Conservation (phyloP, 2,797 vertebrate genomes). For the Mallotus villosus region DNA sequence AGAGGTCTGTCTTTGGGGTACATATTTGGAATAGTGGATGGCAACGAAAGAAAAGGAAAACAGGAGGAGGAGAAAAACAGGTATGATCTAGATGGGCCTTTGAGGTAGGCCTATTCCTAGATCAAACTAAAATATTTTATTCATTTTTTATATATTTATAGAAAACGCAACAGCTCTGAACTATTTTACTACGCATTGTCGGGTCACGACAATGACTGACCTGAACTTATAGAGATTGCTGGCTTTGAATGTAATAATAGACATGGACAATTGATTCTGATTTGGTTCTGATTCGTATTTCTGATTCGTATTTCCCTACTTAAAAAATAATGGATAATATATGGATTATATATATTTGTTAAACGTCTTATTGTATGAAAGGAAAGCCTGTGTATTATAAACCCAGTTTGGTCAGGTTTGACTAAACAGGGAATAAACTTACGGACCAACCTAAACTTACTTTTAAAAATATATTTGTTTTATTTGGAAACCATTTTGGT, state of each 20-base stretch:
- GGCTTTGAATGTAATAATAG: too few species aligned
- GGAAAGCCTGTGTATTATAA: background rate
- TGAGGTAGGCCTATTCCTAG: slow-evolving; percentile 17
- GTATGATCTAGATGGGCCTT: slow-evolving; percentile 3
- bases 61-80: slow-evolving; percentile 5
- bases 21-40: slow-evolving; percentile 22
- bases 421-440: background rate
- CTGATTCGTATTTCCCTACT: too few species aligned
- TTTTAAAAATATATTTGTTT: background rate
- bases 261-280: too few species aligned
- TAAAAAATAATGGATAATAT: too few species aligned
- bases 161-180: background rate
- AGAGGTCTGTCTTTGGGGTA: slow-evolving; percentile 30
- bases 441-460: too few species aligned
- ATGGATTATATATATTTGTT: background rate
- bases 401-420: background rate
- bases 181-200: background rate
- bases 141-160: background rate
- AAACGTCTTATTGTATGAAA: background rate
- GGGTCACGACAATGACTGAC: too few species aligned
- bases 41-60: slow-evolving; percentile 16
- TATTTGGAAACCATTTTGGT: background rate
- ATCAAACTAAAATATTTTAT: background rate
- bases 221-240: too few species aligned
- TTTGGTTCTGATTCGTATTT: too few species aligned